Conservation (phyloP, 2,888 invertebrate genomes). For the Gandaritis pyraliata region DNA sequence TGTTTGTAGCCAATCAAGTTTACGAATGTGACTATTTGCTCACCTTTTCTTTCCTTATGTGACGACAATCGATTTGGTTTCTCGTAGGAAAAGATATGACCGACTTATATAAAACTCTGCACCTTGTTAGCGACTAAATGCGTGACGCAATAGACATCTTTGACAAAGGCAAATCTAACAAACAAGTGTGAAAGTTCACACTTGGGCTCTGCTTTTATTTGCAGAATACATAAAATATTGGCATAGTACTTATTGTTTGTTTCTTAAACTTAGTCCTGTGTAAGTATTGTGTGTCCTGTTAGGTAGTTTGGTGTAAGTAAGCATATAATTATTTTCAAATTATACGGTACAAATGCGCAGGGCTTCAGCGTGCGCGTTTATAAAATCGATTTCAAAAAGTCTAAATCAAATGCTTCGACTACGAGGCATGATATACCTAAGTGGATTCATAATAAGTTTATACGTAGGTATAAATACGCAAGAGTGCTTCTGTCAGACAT, state of each 20-base stretch:
- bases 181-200: constrained; percentile 75
- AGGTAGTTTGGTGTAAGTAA: too few species aligned
- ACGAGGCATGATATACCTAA: too few species aligned
- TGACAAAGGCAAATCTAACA: constrained; percentile 66
- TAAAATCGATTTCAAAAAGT: too few species aligned
- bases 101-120: constrained; percentile 53
- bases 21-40: neutral
- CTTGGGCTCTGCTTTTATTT: constrained; percentile 31
- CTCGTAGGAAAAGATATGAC: constrained; percentile 32
- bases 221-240: constrained; percentile 2
- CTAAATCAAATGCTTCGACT: too few species aligned
- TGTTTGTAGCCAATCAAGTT: neutral
- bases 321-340: too few species aligned
- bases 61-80: constrained; percentile 11
- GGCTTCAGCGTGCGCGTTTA: too few species aligned
- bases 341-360: too few species aligned
- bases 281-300: too few species aligned
- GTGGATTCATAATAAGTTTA: too few species aligned
- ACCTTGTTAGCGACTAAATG: constrained; percentile 59
- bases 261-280: neutral
- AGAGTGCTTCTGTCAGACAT: too few species aligned
- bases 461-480: too few species aligned
- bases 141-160: constrained; percentile 68
- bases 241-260: neutral
- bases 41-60: neutral